Evolutionary conservation across 2,113 vertebrate species (phyloP), one percentile per base, ranked within the genome.

Genomic region (Myotis lucifugus): DNA sequence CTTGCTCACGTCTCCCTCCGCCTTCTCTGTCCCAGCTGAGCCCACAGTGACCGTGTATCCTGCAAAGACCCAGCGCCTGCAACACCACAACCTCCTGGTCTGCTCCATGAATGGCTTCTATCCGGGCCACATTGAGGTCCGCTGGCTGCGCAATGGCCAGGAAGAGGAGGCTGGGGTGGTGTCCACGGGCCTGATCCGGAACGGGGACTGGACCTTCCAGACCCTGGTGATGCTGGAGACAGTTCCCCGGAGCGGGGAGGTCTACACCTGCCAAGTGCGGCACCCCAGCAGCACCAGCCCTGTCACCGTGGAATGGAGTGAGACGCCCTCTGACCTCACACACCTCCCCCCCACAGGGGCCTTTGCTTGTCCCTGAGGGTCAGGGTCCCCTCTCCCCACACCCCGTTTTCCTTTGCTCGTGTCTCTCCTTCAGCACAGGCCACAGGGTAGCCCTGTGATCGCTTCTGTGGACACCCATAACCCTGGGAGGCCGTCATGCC

Each of bases 71-170:
- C 72, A 48, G 72, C 72, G 42, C 72, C 72, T 74, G 25, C 25
- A 48, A 34, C 96, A 93, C 50, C 95, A 97, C 93, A 91, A 14
- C 90, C 86, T 97, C 54, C 90, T 97, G 85, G 93, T 97, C 42
- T 97, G 96, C 74, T 85, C 96, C 7, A 98, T 99, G 96, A 93
- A 18, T 0, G 94, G 93, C 0, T 97, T 97, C 97, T 97, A 97
- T 8, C 97, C 97, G 3, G 83, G 96, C 23, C 6, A 37, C 27
- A 8, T 96, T 34, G 94, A 97, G 40, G 88, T 97, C 88, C 90
- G 25, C 12, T 97, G 96, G 97, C 59, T 96, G 90, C 59, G 59
- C n/a, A 90, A 97, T 0, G 82, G 52, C 13, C 74, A 83, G 27
- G 92, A 96, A 42, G 92, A 97, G 85, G 29, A 84, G 46, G 4